Evolutionary conservation across 2,113 vertebrate species (phyloP), one percentile per base, ranked within the genome.

Genomic region (Hydropotes inermis): DNA sequence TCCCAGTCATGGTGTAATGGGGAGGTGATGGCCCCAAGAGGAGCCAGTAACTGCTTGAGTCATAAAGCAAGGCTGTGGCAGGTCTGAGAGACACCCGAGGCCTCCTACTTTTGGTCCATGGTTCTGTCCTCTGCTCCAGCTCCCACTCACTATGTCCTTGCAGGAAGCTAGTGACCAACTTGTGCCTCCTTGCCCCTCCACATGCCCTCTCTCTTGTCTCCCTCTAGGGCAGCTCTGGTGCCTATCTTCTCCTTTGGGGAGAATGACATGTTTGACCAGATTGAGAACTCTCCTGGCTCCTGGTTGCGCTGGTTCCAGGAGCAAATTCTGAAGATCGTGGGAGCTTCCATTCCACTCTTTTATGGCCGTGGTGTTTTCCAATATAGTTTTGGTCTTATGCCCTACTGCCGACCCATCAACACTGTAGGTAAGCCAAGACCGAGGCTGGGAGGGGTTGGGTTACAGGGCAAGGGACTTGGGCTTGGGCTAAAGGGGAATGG

Each of bases 221-320:
- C 47, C 13, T 30, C 0, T 97, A 99, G 99, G 28, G 99, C 99
- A 8, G 96, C 99, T 0, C 98, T 99, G 78, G 99, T 99, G 50
- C 99, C 99, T 0, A 95, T 99, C 28, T 99, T 99, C 97, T 99
- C 99, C 33, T 99, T 99, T 21, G 99, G 99, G 8, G 99, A 99
- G 97, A 99, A 99, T 0, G 99, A 99, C 57, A 21, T 99, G 52
- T 99, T 98, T 4, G 98, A 99, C 45, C 99, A 99, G 95, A 99
- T 99, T 70, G 89, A 95, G 3, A 99, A 99, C 96, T 95, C 92
- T 15, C 98, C 92, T 57, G 99, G 99, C 6, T 99, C 99, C 33
- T 99, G 99, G 99, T 98, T 99, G 28, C 98, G 99, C 7, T 78
- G 94, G 86, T 43, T 97, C 39, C 99, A 99, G 98, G 99, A 99